phyloP scores from a whole-genome alignment of 2,797 vertebrate genomes.

The Bufotes viridis region DNA sequence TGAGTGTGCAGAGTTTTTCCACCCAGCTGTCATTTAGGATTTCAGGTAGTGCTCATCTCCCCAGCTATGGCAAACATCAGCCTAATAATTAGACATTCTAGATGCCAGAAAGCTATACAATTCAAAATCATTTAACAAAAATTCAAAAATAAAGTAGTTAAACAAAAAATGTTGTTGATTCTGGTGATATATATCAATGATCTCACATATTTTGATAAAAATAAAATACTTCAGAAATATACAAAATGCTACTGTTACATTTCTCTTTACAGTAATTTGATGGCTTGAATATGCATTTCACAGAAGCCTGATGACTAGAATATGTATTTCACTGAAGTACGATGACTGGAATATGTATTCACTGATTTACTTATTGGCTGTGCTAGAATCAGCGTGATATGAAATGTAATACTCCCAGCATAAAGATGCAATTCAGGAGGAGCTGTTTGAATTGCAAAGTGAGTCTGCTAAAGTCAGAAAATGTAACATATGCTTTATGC shows the following conservation, averaged over 20 bases:
- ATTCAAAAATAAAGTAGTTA: neutral
- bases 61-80: neutral
- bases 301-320: slow-evolving; percentile 2
- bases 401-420: slow-evolving; percentile 35
- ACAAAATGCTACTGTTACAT: neutral
- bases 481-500: slow-evolving; percentile 25
- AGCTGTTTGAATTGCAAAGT: slow-evolving; percentile 51
- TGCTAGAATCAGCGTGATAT: slow-evolving; percentile 36
- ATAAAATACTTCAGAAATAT: neutral
- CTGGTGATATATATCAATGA: neutral
- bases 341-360: slow-evolving; percentile 46
- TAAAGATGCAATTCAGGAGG: slow-evolving; percentile 40
- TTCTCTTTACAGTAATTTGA: neutral
- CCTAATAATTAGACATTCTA: neutral
- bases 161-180: neutral
- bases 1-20: neutral
- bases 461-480: slow-evolving; percentile 11
- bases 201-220: neutral
- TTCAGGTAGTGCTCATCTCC: neutral
- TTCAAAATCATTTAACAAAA: neutral
- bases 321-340: slow-evolving; percentile 24
- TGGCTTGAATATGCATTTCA: slow-evolving; percentile 31
- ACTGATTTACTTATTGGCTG: slow-evolving; percentile 33
- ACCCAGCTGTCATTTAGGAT: neutral
- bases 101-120: neutral